Percentiles rank a stretch among this genome's conserved stretches.
Evolutionary conservation across 2,113 vertebrate genomes (phyloP).

Genomic region (Daphoenositta chrysoptera): DNA sequence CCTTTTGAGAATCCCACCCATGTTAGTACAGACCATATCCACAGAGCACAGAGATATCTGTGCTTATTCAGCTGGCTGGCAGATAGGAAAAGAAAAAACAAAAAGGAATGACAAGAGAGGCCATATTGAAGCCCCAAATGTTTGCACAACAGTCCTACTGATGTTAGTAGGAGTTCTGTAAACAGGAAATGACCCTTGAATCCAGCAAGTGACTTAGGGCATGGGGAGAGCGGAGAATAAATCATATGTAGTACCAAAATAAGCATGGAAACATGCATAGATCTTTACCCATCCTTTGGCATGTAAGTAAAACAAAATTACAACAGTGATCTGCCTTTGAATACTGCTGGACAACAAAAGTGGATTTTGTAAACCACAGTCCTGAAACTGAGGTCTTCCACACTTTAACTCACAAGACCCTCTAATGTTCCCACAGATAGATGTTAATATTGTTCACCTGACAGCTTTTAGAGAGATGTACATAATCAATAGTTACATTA

Average conservation of each 20-base stretch:
- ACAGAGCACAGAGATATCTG: background rate
- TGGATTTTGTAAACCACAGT: background rate
- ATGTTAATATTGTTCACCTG: background rate
- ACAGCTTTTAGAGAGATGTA: background rate
- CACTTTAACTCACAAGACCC: background rate
- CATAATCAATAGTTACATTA: background rate
- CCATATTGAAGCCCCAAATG: background rate
- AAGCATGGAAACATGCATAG: background rate
- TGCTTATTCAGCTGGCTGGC: background rate
- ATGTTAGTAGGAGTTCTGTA: background rate
- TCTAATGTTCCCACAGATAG: background rate
- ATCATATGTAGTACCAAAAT: background rate
- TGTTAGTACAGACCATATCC: background rate
- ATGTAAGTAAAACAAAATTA: background rate
- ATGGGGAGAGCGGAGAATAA: background rate
- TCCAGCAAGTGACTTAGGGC: background rate
- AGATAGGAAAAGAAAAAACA: background rate
- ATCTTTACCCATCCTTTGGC: background rate
- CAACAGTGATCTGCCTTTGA: background rate
- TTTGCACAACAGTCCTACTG: slow-evolving; percentile 6
- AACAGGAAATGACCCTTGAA: slow-evolving; percentile 19
- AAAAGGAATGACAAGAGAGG: background rate
- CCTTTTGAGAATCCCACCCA: background rate
- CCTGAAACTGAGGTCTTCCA: background rate
- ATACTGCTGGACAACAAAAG: background rate